A percentile compares a stretch with the other conserved stretches of the same genome.
phyloP scores from a whole-genome alignment of 2,888 invertebrate species.

The Drosophila cyrtoloma region DNA sequence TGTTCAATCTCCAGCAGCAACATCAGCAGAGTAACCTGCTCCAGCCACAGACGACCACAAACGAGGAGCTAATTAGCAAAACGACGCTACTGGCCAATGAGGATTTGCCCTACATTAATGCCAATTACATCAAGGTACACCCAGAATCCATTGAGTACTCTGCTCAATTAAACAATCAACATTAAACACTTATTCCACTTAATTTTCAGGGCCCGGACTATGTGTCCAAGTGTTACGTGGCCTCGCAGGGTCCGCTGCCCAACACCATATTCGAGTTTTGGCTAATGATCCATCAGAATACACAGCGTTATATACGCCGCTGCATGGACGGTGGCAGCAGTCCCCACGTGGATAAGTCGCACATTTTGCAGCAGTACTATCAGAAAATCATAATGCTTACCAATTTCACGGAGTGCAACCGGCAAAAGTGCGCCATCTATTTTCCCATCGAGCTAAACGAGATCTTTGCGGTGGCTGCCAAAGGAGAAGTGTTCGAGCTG shows the following conservation, averaged over 20 bases:
- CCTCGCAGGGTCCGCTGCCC: constrained; percentile 96
- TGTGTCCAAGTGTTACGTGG: constrained; percentile 94
- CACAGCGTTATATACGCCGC: constrained; percentile 78
- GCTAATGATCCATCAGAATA: constrained; percentile 91
- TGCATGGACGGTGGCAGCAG: constrained; percentile 71
- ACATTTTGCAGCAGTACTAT: constrained; percentile 84
- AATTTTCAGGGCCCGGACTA: constrained; percentile 94
- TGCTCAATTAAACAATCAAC: background rate
- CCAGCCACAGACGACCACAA: constrained; percentile 23
- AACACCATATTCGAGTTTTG: constrained; percentile 96
- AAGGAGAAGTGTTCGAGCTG: constrained; percentile 71
- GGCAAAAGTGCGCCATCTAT: constrained; percentile 95
- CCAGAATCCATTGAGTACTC: background rate
- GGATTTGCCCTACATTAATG: constrained; percentile 92
- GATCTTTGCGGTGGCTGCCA: constrained; percentile 83
- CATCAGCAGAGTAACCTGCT: constrained; percentile 40
- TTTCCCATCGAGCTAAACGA: constrained; percentile 89
- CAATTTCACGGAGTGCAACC: constrained; percentile 92
- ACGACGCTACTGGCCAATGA: constrained; percentile 86
- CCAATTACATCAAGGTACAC: constrained; percentile 95
- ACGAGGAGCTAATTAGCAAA: constrained; percentile 39
- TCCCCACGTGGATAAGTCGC: constrained; percentile 73
- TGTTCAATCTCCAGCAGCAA: constrained; percentile 59
- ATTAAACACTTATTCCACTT: background rate
- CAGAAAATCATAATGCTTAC: constrained; percentile 95